Base-by-base conservation (phyloP, 2,113 vertebrate species). In the Oceanites oceanicus region DNA sequence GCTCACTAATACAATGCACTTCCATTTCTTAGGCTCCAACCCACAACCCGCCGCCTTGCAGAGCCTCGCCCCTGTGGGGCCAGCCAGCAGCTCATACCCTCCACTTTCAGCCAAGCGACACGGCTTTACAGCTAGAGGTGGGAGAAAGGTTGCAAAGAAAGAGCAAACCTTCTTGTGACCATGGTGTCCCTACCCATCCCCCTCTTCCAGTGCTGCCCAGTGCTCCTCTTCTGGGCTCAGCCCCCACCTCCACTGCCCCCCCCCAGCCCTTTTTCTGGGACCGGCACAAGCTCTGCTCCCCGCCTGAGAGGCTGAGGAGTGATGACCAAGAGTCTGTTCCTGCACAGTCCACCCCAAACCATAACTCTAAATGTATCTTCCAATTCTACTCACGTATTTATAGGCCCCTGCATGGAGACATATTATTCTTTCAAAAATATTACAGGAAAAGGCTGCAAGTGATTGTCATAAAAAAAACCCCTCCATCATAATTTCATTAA, bases 401-500 rank as follows among this genome's bases (percentile, higher is more conserved):
- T 88, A 94, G 91, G 59, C 38, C 53, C 36, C 27, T 73, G 79
- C 68, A 56, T 7, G 14, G 44, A 62, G 53, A 49, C 68, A 50
- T 58, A 74, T 70, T 79, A 92, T 90, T 79, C 59, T 95, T 77
- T 96, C 52, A 86, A 85, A 93, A 92, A 58, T 77, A 88, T 88
- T 92, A 71, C 78, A 94, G 75, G 59, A 97, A 97, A 97, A 96
- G 67, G 52, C 67, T 91, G 66, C 76, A 71, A 95, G n/a, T 83
- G 71, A 88, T 92, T 86, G n/a, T 85, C 77, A 92, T 90, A 36
- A 77, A 97, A 80, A 95, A 96, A 74, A 2, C 38, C 1, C 38
- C 1, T 56, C 59, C 78, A 96, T 91, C 52, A 40, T 49, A 93
- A 96, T 87, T 95, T 96, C 93, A 97, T 96, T 97, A 97, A 97